These are phyloP conservation scores for Bucorvus abyssinicus DNA, from an alignment of 2,797 vertebrate species.

Conservation along the genomic window DNA sequence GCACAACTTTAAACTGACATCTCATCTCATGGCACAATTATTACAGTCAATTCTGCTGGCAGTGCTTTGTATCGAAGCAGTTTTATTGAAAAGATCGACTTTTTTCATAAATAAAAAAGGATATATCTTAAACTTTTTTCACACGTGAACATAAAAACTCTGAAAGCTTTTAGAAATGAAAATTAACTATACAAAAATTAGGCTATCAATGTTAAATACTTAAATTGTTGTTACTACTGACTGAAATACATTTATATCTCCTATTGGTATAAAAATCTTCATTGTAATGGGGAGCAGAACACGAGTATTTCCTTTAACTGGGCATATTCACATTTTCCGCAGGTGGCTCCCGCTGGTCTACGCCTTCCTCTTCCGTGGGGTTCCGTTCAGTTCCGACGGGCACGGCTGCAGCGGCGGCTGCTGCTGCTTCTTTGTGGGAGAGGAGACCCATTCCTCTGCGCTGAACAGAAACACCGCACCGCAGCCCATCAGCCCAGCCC, in stretches of 20 bases:
- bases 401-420: neutral
- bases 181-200: slow-evolving; percentile 60
- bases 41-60: neutral
- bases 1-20: neutral
- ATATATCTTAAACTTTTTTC: slow-evolving; percentile 56
- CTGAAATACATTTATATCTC: slow-evolving; percentile 42
- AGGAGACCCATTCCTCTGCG: slow-evolving; percentile 46
- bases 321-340: slow-evolving; percentile 18
- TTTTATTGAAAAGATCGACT: slow-evolving; percentile 64
- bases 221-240: slow-evolving; percentile 34
- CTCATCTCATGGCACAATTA: neutral
- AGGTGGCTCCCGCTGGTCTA: slow-evolving; percentile 2
- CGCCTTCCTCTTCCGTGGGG: slow-evolving; percentile 57
- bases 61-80: slow-evolving; percentile 19
- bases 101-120: slow-evolving; percentile 69
- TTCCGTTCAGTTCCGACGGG: slow-evolving; percentile 55
- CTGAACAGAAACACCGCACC: slow-evolving; percentile 23
- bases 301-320: neutral
- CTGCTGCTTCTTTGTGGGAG: slow-evolving; percentile 26
- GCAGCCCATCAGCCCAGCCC: neutral
- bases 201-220: slow-evolving; percentile 56
- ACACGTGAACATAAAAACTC: slow-evolving; percentile 55
- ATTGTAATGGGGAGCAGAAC: neutral
- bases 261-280: slow-evolving; percentile 61
- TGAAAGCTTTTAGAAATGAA: slow-evolving; percentile 57